Evolutionary conservation across 2,888 invertebrate genomes (phyloP).

Genomic region (Pyrrhosoma nymphula): DNA sequence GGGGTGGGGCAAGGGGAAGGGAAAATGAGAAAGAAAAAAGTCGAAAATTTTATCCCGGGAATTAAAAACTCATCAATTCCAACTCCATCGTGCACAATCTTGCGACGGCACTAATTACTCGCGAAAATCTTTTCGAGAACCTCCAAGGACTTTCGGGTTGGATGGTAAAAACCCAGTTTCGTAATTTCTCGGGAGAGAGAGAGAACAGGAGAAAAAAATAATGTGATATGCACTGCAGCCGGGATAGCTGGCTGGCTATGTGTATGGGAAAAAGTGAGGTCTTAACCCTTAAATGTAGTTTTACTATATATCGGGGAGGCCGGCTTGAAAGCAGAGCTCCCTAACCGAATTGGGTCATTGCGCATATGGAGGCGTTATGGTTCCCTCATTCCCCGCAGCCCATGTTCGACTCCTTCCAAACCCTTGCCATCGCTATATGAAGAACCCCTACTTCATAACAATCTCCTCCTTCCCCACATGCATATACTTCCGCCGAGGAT

Average conservation of each 20-base stretch:
- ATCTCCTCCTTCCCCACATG: no score
- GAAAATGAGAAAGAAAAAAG: not conserved
- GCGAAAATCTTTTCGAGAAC: not conserved
- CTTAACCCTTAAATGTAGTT: constrained; percentile 22
- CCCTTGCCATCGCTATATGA: no score
- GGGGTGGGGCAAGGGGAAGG: no score
- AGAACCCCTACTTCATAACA: no score
- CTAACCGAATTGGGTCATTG: not conserved
- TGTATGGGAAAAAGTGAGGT: constrained; percentile 2
- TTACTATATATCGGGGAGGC: not conserved
- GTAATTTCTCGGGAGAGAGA: not conserved
- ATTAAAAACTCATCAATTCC: constrained; percentile 18
- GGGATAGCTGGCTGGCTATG: no score
- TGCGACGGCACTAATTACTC: constrained; percentile 28
- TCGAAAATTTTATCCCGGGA: not conserved
- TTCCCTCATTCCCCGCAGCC: no score
- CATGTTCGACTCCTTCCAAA: no score
- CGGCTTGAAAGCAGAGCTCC: not conserved
- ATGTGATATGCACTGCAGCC: not conserved
- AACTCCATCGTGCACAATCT: not conserved
- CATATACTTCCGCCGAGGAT: no score
- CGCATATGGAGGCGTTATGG: no score
- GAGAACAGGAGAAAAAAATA: not conserved
- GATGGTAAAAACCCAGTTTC: constrained; percentile 21
- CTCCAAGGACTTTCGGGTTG: not conserved